phyloP scores from a whole-genome alignment of 2,113 vertebrate species.

The Ibidorhyncha struthersii region DNA sequence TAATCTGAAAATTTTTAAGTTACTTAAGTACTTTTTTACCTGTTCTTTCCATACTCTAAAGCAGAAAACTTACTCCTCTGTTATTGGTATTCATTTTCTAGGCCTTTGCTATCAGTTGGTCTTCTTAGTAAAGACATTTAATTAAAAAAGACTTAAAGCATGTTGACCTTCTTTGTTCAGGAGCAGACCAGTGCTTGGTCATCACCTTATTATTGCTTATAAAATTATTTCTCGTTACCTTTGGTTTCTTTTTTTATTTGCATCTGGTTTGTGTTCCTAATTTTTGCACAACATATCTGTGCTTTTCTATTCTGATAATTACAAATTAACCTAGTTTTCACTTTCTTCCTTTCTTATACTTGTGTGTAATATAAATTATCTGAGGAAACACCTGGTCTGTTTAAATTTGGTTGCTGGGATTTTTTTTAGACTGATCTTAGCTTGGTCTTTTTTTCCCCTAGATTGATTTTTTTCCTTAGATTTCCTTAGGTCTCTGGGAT shows the following conservation, averaged over 20 bases:
- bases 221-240: neutral
- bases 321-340: neutral
- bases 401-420: neutral
- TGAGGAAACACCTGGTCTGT: neutral
- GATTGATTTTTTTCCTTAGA: neutral
- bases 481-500: neutral
- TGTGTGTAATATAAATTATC: neutral
- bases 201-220: neutral
- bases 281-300: neutral
- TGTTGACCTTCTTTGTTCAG: neutral
- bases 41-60: neutral
- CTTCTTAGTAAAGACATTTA: neutral
- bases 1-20: neutral
- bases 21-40: neutral
- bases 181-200: neutral
- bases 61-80: neutral
- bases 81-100: neutral
- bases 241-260: neutral
- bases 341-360: neutral
- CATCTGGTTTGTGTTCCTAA: neutral
- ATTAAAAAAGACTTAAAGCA: neutral
- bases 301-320: neutral
- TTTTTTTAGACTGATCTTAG: neutral
- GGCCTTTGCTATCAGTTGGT: neutral
- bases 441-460: neutral